phyloP scores from a whole-genome alignment of 2,888 invertebrate species.

The Drosophila leonis region DNA sequence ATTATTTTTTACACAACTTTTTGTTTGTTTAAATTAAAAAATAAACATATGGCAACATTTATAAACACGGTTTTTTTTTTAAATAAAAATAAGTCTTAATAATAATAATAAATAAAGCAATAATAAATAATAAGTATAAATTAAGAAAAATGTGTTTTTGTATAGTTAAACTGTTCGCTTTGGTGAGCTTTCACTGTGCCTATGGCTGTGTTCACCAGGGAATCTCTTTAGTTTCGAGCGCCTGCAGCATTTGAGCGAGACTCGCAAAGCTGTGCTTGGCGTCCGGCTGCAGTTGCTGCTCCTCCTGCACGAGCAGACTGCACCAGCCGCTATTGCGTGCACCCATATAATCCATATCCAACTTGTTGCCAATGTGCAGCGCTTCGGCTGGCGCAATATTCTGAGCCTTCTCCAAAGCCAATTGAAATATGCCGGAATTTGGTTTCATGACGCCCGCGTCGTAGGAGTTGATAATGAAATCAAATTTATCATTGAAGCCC shows the following conservation, averaged over 20 bases:
- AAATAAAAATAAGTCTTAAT: not conserved
- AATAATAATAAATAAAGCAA: too few species aligned
- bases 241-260: constrained; percentile 65
- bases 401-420: constrained; percentile 86
- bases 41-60: not conserved
- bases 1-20: not conserved
- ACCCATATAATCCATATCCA: constrained; percentile 91
- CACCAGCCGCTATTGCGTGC: constrained; percentile 88
- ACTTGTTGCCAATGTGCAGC: constrained; percentile 93
- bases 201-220: constrained; percentile 65
- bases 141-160: not conserved
- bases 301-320: constrained; percentile 68
- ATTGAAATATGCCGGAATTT: constrained; percentile 75
- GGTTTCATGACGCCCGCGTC: constrained; percentile 87
- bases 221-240: constrained; percentile 72
- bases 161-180: too few species aligned
- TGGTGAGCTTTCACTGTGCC: not conserved
- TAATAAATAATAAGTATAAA: too few species aligned
- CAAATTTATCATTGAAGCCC: constrained; percentile 88
- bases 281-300: not conserved
- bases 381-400: constrained; percentile 87
- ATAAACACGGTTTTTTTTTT: not conserved
- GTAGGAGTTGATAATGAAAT: constrained; percentile 93
- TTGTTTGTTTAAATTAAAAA: not conserved
- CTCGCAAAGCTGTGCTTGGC: constrained; percentile 69